phyloP scores from a whole-genome alignment of 2,888 invertebrate species.

The Notocelia uddmanniana region DNA sequence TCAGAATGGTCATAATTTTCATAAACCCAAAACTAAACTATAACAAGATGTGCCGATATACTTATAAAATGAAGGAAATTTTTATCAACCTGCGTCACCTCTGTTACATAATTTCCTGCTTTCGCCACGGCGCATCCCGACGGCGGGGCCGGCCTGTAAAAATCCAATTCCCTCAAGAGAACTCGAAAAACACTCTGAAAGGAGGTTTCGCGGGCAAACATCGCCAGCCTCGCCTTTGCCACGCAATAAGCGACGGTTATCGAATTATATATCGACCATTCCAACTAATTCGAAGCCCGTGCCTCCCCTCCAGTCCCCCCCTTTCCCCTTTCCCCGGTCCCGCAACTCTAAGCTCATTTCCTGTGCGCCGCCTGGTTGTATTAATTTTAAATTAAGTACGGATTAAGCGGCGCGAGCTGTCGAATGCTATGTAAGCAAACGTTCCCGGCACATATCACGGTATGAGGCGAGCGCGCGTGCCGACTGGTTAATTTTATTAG shows the following conservation, averaged over 20 bases:
- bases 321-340: conserved; percentile 56
- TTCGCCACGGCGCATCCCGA: conserved; percentile 27
- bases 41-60: neutral
- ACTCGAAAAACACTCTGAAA: conserved; percentile 42
- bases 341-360: conserved; percentile 88
- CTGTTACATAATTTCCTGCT: conserved; percentile 30
- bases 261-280: conserved; percentile 65
- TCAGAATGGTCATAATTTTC: neutral
- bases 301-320: conserved; percentile 45
- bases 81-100: conserved; percentile 34
- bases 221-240: conserved; percentile 49
- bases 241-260: conserved; percentile 60
- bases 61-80: conserved; percentile 18
- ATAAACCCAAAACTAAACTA: neutral
- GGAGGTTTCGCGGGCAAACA: conserved; percentile 39
- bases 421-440: conserved; percentile 59
- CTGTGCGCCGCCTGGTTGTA: conserved; percentile 89
- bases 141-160: conserved; percentile 14
- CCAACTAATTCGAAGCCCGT: conserved; percentile 71
- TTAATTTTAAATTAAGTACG: conserved; percentile 90
- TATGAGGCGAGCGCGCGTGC: neutral
- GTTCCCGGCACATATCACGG: conserved; percentile 34
- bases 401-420: conserved; percentile 74
- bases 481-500: conserved; percentile 9
- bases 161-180: conserved; percentile 31